phyloP scores from a whole-genome alignment of 1,140 invertebrate genomes.

The Drosophila melanogaster region DNA sequence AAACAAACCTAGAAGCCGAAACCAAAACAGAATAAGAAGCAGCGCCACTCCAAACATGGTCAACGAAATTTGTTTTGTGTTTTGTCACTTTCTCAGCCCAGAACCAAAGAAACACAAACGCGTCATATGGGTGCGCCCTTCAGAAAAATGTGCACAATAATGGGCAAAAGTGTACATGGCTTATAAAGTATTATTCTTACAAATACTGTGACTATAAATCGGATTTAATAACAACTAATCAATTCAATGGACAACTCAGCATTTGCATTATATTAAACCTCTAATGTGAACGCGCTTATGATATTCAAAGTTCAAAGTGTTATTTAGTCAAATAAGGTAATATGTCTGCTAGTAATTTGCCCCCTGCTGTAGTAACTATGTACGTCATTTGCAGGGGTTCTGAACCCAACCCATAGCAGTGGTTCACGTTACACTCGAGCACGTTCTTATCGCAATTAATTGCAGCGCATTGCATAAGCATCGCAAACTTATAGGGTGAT shows the following conservation, averaged over 20 bases:
- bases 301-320: neutral
- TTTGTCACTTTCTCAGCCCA: conserved; percentile 33
- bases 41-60: conserved; percentile 30
- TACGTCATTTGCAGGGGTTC: conserved; percentile 4
- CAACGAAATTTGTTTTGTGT: conserved; percentile 24
- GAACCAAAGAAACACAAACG: conserved; percentile 8
- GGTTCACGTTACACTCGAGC: conserved; percentile 24
- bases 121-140: conserved; percentile 10
- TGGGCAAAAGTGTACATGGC: neutral
- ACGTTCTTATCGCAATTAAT: conserved; percentile 45
- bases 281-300: too few species aligned
- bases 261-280: too few species aligned
- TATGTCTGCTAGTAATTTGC: neutral
- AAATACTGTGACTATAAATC: too few species aligned
- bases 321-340: neutral
- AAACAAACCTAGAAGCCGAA: conserved; percentile 24
- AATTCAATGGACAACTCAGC: neutral
- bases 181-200: too few species aligned
- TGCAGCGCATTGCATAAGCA: conserved; percentile 36
- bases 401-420: neutral
- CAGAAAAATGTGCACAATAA: neutral
- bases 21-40: conserved; percentile 39
- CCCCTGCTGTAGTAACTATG: conserved; percentile 7
- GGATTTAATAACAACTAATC: too few species aligned
- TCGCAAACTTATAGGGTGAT: neutral